Conservation (phyloP, 2,113 vertebrate genomes). For the Thermophis baileyi region DNA sequence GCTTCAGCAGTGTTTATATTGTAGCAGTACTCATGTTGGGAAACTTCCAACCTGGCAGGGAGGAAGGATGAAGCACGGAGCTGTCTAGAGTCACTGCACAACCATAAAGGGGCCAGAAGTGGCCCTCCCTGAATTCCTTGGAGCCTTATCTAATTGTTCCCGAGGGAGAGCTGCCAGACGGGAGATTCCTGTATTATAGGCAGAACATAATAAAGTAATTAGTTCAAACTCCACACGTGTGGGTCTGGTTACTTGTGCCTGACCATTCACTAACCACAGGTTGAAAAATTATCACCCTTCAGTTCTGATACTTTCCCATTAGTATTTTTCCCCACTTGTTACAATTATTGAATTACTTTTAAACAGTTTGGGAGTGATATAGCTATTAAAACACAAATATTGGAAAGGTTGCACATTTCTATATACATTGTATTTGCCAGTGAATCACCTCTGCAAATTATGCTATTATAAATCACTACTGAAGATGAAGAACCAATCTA, state of each 20-base stretch:
- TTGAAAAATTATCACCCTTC: neutral
- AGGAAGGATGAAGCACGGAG: neutral
- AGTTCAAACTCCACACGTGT: neutral
- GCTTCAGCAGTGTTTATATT: neutral
- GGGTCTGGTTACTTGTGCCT: neutral
- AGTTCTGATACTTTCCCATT: neutral
- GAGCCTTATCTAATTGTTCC: neutral
- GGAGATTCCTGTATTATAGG: neutral
- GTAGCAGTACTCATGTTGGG: neutral
- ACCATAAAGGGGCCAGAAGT: neutral
- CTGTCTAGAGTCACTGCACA: neutral
- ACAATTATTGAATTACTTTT: neutral
- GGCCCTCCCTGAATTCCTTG: neutral
- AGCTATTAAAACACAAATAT: neutral
- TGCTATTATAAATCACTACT: neutral
- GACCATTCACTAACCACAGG: neutral
- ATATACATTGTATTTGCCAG: neutral
- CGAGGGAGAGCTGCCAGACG: neutral
- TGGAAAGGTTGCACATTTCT: neutral
- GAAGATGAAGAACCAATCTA: neutral
- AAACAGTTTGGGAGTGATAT: neutral
- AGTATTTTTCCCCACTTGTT: neutral
- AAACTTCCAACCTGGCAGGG: neutral
- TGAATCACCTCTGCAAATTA: neutral
- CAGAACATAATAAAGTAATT: neutral